phyloP scores from a whole-genome alignment of 2,888 invertebrate genomes.

The Cybosia mesomella region DNA sequence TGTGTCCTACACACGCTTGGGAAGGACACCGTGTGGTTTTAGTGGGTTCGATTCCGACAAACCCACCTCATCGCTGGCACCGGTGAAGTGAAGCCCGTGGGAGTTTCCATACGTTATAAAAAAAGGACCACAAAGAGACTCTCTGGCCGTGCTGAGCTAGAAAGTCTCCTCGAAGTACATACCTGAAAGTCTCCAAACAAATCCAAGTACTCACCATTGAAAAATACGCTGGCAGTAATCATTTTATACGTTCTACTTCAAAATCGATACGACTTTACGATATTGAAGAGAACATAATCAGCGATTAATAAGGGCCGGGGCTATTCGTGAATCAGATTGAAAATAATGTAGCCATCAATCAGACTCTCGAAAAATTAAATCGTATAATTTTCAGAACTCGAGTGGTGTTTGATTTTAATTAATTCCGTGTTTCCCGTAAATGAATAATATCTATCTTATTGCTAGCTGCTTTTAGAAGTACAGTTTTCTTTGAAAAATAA shows the following conservation, averaged over 20 bases:
- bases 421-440: neutral
- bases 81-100: too few relatives aligned
- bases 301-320: conserved; percentile 1
- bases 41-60: too few relatives aligned
- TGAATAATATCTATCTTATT: neutral
- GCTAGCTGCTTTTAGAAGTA: neutral
- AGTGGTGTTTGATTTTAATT: neutral
- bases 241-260: neutral
- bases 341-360: conserved; percentile 10
- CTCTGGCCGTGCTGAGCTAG: too few relatives aligned
- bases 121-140: too few relatives aligned
- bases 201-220: neutral
- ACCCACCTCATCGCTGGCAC: too few relatives aligned
- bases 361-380: conserved; percentile 3
- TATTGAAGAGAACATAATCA: neutral
- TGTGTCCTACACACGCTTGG: too few relatives aligned
- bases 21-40: too few relatives aligned
- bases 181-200: neutral
- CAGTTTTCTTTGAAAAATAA: neutral
- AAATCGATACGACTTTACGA: conserved; percentile 3
- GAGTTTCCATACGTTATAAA: too few relatives aligned
- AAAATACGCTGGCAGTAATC: neutral
- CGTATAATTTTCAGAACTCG: neutral
- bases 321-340: conserved; percentile 5
- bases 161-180: neutral